Evolutionary conservation across 2,113 vertebrate genomes (phyloP).

Genomic region (Mesoclemmys tuberculata): DNA sequence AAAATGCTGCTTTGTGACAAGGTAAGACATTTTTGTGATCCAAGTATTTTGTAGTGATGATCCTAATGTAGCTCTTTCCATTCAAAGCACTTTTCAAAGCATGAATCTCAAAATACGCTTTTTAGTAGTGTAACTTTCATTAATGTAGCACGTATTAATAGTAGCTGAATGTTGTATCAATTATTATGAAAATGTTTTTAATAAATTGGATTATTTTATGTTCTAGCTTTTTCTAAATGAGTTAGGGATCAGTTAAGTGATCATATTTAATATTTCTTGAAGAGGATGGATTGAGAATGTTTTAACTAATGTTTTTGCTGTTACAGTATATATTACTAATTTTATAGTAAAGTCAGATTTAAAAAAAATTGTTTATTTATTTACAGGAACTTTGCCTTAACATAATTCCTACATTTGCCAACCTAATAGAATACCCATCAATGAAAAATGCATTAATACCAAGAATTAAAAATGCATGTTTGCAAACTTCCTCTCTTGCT

Average conservation of each 20-base stretch:
- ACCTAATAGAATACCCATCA: slow-evolving; percentile 98
- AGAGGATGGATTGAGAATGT: neutral
- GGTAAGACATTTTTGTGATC: neutral
- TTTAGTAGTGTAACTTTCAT: neutral
- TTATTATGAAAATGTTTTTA: neutral
- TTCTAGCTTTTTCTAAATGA: neutral
- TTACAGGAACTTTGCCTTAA: slow-evolving; percentile 96
- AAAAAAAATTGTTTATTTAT: slow-evolving; percentile 34
- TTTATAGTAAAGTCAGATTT: neutral
- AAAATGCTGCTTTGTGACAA: neutral
- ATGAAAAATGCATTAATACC: slow-evolving; percentile 99
- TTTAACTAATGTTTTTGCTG: neutral
- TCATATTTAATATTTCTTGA: neutral
- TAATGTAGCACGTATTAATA: neutral
- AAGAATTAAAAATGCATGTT: slow-evolving; percentile 94
- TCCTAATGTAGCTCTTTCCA: neutral
- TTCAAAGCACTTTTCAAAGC: neutral
- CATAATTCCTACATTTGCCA: slow-evolving; percentile 98
- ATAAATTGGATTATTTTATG: neutral
- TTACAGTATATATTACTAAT: neutral
- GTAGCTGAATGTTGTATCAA: neutral
- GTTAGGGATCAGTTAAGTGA: neutral
- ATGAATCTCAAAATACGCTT: neutral
- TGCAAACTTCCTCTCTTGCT: slow-evolving; percentile 97
- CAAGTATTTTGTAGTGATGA: neutral